Evolutionary conservation across 2,888 invertebrate species (phyloP).

Genomic region (Criorhina ranunculi): DNA sequence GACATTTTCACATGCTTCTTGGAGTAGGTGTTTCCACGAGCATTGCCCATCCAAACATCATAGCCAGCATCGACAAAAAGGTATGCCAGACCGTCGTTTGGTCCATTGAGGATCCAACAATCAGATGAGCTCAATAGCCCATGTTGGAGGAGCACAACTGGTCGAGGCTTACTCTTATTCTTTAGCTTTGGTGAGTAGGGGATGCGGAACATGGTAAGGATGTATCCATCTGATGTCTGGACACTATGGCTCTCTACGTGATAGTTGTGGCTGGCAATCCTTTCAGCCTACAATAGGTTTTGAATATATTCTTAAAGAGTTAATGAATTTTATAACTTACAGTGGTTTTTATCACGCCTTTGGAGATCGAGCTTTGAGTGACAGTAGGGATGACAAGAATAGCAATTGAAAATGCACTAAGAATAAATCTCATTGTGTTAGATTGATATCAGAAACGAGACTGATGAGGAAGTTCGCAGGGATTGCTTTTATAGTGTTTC

Average conservation of each 20-base stretch:
- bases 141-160: conserved; percentile 87
- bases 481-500: too few relatives aligned
- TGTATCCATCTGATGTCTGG: conserved; percentile 76
- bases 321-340: conserved; percentile 16
- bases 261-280: conserved; percentile 80
- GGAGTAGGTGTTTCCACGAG: conserved; percentile 89
- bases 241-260: conserved; percentile 75
- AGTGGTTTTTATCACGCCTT: too few relatives aligned
- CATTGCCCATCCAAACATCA: conserved; percentile 93
- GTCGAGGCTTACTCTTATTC: conserved; percentile 71
- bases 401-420: too few relatives aligned
- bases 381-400: too few relatives aligned
- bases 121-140: conserved; percentile 90
- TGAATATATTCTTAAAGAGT: too few relatives aligned
- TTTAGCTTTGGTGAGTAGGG: conserved; percentile 77
- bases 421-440: too few relatives aligned
- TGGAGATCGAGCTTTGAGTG: too few relatives aligned
- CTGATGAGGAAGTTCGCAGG: too few relatives aligned
- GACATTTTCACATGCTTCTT: conserved; percentile 85
- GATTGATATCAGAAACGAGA: too few relatives aligned
- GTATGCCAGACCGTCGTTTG: conserved; percentile 85
- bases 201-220: conserved; percentile 78
- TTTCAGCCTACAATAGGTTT: conserved; percentile 78
- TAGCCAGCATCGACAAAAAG: conserved; percentile 88
- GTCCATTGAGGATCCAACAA: conserved; percentile 90